Percentiles rank a stretch among this genome's conserved stretches.
Evolutionary conservation across 92 coral and sea anemone genomes (phyloP).

Genomic region (Actinostola sp.): DNA sequence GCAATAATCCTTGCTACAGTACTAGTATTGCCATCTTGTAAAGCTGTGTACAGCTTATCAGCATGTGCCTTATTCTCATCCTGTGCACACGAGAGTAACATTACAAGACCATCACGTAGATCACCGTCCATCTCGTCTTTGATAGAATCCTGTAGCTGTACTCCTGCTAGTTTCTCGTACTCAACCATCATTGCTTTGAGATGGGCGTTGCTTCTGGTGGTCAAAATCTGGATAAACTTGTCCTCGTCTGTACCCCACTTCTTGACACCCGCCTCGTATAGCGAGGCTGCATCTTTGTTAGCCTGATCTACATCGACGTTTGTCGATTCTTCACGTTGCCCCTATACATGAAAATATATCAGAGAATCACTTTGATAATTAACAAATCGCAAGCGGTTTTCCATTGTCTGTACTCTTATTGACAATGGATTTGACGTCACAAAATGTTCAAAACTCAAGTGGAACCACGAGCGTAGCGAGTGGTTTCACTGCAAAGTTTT

Average conservation of each 20-base stretch:
- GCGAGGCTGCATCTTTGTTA: slow-evolving; percentile 61
- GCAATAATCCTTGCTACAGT: slow-evolving; percentile 57
- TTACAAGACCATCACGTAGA: slow-evolving; percentile 72
- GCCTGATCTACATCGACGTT: slow-evolving; percentile 58
- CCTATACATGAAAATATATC: slow-evolving; percentile 36
- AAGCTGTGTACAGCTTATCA: slow-evolving; percentile 47
- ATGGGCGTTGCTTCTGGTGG: slow-evolving; percentile 63
- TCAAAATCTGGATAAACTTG: slow-evolving; percentile 63
- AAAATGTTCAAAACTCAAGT: too few species aligned
- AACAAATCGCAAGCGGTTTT: too few species aligned
- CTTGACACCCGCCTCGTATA: slow-evolving; percentile 83
- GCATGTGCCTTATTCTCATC: slow-evolving; percentile 54
- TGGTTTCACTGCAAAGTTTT: too few species aligned
- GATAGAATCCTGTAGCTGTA: slow-evolving; percentile 28
- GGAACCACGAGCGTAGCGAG: too few species aligned
- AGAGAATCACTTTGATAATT: not conserved
- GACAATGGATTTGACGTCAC: too few species aligned
- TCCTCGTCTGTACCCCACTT: slow-evolving; percentile 84
- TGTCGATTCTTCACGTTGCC: slow-evolving; percentile 66
- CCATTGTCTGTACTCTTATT: too few species aligned
- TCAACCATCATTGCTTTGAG: slow-evolving; percentile 69
- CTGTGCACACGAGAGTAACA: slow-evolving; percentile 61
- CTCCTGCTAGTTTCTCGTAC: slow-evolving; percentile 65
- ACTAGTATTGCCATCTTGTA: slow-evolving; percentile 54
- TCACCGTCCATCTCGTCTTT: slow-evolving; percentile 60